Evolutionary conservation across 2,888 invertebrate species (phyloP).

Genomic region (Phyllotreta striolata): DNA sequence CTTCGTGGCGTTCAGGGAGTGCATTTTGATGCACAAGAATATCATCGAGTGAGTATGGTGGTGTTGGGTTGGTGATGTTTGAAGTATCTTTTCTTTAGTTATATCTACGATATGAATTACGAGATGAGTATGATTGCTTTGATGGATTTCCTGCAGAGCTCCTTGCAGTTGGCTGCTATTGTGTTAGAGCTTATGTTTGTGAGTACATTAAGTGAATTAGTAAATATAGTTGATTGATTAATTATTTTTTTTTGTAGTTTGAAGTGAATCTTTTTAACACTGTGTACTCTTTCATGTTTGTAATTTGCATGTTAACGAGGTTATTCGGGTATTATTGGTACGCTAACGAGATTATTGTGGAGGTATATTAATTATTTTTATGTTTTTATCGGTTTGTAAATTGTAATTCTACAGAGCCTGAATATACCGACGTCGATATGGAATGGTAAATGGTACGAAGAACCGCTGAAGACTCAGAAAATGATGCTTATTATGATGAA

Average conservation of each 20-base stretch:
- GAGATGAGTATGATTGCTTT: constrained; percentile 45
- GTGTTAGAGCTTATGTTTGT: constrained; percentile 43
- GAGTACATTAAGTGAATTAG: constrained; percentile 17
- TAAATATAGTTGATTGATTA: background rate
- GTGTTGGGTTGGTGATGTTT: background rate
- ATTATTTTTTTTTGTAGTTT: constrained; percentile 27
- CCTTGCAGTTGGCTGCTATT: constrained; percentile 45
- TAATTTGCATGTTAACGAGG: constrained; percentile 42
- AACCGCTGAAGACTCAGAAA: constrained; percentile 29
- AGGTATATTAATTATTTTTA: constrained; percentile 31
- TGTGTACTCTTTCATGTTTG: constrained; percentile 36
- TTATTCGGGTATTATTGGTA: constrained; percentile 44
- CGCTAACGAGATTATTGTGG: constrained; percentile 42
- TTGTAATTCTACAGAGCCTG: constrained; percentile 29
- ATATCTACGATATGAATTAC: constrained; percentile 42
- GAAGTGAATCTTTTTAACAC: constrained; percentile 31
- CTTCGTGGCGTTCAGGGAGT: constrained; percentile 34
- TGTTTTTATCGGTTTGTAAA: background rate
- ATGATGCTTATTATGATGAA: constrained; percentile 35
- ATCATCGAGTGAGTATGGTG: constrained; percentile 31
- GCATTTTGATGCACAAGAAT: constrained; percentile 36
- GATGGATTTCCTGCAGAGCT: constrained; percentile 47
- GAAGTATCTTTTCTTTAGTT: constrained; percentile 33
- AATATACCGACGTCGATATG: constrained; percentile 32
- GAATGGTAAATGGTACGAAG: constrained; percentile 36